Percentiles rank a stretch among this genome's conserved stretches.
Conservation (phyloP, 2,113 vertebrate genomes). For the Macquaria ambigua region DNA sequence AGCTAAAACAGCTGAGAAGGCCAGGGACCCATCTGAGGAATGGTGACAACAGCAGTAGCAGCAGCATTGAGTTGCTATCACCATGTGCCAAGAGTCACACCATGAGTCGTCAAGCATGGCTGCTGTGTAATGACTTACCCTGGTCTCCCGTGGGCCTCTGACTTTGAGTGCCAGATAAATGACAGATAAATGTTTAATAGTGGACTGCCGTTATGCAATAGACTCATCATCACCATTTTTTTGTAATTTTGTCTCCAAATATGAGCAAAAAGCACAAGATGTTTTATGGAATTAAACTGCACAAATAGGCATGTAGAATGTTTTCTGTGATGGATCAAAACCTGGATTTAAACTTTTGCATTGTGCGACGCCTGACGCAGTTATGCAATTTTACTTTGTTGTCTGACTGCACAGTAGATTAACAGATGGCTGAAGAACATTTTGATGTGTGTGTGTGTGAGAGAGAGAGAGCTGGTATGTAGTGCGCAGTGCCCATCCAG, state of each 20-base stretch:
- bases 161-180: not conserved
- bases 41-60: constrained; percentile 80
- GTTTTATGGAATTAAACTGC: not conserved
- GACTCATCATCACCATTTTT: not conserved
- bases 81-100: constrained; percentile 67
- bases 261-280: too few species aligned
- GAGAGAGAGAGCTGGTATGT: constrained; percentile 83
- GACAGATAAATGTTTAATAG: constrained; percentile 36
- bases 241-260: not conserved
- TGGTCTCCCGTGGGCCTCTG: not conserved
- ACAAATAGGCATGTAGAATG: not conserved
- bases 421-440: constrained; percentile 21
- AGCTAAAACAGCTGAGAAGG: constrained; percentile 78
- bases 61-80: constrained; percentile 78
- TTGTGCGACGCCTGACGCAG: not conserved
- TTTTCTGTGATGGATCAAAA: not conserved
- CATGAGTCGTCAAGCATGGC: constrained; percentile 47
- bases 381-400: not conserved
- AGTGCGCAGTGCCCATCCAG: constrained; percentile 77
- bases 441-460: constrained; percentile 61
- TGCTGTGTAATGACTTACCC: constrained; percentile 53
- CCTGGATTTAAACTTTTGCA: not conserved
- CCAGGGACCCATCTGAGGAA: constrained; percentile 72
- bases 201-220: constrained; percentile 4
- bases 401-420: not conserved